Conservation (phyloP, 2,113 vertebrate genomes). For the Cololabis saira region DNA sequence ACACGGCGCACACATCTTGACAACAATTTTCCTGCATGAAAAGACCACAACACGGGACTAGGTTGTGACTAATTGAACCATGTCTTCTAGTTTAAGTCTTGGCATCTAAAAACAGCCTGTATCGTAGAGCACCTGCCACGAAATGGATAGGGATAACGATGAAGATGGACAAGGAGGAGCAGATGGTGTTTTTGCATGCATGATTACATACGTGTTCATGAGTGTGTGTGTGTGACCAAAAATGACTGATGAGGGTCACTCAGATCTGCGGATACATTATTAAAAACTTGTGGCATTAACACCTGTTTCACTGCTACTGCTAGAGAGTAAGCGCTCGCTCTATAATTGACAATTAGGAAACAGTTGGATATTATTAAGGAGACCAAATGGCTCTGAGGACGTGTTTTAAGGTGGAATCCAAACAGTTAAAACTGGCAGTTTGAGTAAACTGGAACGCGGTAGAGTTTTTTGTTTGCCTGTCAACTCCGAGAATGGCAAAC, state of each 20-base stretch:
- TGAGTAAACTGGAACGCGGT: not conserved
- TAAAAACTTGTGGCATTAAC: conserved; percentile 49
- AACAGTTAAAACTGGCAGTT: conserved; percentile 22
- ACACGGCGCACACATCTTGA: conserved; percentile 1
- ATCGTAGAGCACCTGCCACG: conserved; percentile 14
- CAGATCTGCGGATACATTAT: conserved; percentile 54
- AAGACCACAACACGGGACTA: not conserved
- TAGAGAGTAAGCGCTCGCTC: conserved; percentile 9
- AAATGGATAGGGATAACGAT: conserved; percentile 21
- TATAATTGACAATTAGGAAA: conserved; percentile 29
- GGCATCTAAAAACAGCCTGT: conserved; percentile 18
- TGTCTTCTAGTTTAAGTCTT: conserved; percentile 12
- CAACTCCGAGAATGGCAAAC: no score
- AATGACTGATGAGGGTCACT: conserved; percentile 42
- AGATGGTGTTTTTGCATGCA: conserved; percentile 65
- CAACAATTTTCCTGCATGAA: conserved; percentile 4
- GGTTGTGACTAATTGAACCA: conserved; percentile 6
- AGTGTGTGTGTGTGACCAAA: conserved; percentile 16
- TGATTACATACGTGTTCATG: not conserved
- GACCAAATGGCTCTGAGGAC: not conserved
- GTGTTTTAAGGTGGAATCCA: conserved; percentile 18
- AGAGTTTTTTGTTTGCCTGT: not conserved
- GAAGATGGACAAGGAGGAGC: conserved; percentile 30
- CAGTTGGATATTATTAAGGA: conserved; percentile 19
- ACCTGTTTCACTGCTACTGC: conserved; percentile 44